Conservation (phyloP, 2,113 vertebrate species). For the Solea senegalensis region DNA sequence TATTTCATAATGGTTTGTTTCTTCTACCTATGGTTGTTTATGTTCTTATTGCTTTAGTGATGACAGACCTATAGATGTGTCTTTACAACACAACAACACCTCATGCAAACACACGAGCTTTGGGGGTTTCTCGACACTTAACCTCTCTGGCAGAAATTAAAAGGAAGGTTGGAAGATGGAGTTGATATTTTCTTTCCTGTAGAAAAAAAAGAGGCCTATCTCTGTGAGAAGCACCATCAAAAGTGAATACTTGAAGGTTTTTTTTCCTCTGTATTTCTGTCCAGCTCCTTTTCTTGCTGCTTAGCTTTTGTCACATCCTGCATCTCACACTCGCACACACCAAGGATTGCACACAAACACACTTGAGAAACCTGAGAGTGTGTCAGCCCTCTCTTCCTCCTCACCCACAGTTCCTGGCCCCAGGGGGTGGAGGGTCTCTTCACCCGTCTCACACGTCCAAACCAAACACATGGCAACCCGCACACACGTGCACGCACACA, state of each 20-base stretch:
- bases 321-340: conserved; percentile 28
- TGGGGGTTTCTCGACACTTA: conserved; percentile 38
- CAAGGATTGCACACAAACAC: conserved; percentile 40
- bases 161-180: conserved; percentile 13
- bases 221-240: conserved; percentile 12
- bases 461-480: conserved; percentile 69
- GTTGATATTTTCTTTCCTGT: conserved; percentile 33
- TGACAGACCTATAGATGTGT: not conserved
- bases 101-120: not conserved
- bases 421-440: conserved; percentile 70
- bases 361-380: conserved; percentile 73
- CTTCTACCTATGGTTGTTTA: not conserved
- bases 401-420: conserved; percentile 74
- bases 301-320: conserved; percentile 57
- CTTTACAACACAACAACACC: not conserved
- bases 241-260: conserved; percentile 12
- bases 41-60: not conserved
- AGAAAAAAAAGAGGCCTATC: too few species aligned
- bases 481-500: conserved; percentile 61
- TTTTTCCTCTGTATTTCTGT: conserved; percentile 8
- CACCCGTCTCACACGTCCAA: conserved; percentile 75
- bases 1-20: not conserved
- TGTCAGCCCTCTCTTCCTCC: conserved; percentile 71
- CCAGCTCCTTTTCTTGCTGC: conserved; percentile 20
- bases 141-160: conserved; percentile 18